These are phyloP conservation scores for Xyrichtys novacula DNA, from an alignment of 2,797 vertebrate genomes.

Conservation along the genomic window DNA sequence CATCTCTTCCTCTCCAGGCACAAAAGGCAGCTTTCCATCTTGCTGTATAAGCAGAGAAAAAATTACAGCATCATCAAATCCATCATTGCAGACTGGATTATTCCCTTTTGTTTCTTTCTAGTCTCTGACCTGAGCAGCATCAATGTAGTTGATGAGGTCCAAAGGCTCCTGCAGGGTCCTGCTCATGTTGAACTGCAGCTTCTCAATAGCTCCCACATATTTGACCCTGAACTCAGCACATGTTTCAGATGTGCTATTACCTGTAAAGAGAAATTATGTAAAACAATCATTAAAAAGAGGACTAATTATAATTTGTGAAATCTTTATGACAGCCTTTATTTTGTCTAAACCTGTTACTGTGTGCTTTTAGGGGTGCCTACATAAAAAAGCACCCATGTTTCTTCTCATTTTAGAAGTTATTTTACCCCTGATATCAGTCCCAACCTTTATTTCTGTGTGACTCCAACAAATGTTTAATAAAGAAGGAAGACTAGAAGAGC, in stretches of 20 bases:
- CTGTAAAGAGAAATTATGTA: slow-evolving; percentile 61
- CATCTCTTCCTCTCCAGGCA: slow-evolving; percentile 95
- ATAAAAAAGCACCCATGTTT: too few species aligned
- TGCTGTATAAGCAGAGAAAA: slow-evolving; percentile 84
- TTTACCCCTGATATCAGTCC: too few species aligned
- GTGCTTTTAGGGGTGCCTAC: too few species aligned
- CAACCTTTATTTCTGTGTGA: background rate
- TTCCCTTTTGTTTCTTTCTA: background rate
- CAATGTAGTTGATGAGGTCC: slow-evolving; percentile 97
- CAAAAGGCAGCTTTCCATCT: slow-evolving; percentile 97
- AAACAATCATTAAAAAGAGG: background rate
- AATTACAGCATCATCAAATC: slow-evolving; percentile 1
- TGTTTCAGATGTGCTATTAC: slow-evolving; percentile 90
- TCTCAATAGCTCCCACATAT: slow-evolving; percentile 96
- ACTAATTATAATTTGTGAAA: background rate
- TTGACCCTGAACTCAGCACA: slow-evolving; percentile 95
- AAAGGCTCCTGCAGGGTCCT: slow-evolving; percentile 91
- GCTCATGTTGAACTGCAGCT: slow-evolving; percentile 90
- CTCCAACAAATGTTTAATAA: too few species aligned
- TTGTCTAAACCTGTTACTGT: too few species aligned
- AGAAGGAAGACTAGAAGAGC: background rate
- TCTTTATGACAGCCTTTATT: too few species aligned
- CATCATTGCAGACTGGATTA: too few species aligned
- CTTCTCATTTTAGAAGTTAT: too few species aligned
- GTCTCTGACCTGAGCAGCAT: slow-evolving; percentile 92